These are phyloP conservation scores for Marmota monax DNA, from an alignment of 2,113 vertebrate genomes.

Conservation along the genomic window DNA sequence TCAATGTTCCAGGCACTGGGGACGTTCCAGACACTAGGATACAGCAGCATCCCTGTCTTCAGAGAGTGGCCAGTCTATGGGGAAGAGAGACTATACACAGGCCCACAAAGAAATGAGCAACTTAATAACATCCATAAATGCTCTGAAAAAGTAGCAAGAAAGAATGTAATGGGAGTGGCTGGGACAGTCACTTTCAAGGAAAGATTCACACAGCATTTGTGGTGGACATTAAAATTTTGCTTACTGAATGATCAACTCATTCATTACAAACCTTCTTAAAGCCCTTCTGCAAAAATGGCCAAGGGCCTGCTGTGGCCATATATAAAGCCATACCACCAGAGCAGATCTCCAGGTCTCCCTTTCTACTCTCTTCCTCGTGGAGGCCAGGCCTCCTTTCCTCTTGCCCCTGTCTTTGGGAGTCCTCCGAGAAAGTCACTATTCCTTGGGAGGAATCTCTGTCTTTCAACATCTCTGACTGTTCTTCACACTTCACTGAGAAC, in stretches of 20 bases:
- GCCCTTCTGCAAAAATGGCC: neutral
- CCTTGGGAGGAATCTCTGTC: constrained; percentile 1
- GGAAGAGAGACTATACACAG: neutral
- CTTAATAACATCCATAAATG: neutral
- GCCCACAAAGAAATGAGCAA: neutral
- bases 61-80: neutral
- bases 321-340: neutral
- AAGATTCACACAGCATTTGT: neutral
- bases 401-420: neutral
- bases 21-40: neutral
- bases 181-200: neutral
- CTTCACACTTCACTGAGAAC: constrained; percentile 60
- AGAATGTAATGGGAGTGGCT: neutral
- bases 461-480: neutral
- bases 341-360: constrained; percentile 74
- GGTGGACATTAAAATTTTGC: neutral
- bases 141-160: neutral
- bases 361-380: neutral
- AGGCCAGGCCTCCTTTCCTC: neutral
- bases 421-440: neutral
- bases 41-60: neutral
- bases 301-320: rapidly evolving
- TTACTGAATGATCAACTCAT: neutral
- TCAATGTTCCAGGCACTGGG: neutral
- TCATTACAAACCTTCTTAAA: neutral